phyloP scores from a whole-genome alignment of 2,888 invertebrate genomes.

The Drosophila prostipennis region DNA sequence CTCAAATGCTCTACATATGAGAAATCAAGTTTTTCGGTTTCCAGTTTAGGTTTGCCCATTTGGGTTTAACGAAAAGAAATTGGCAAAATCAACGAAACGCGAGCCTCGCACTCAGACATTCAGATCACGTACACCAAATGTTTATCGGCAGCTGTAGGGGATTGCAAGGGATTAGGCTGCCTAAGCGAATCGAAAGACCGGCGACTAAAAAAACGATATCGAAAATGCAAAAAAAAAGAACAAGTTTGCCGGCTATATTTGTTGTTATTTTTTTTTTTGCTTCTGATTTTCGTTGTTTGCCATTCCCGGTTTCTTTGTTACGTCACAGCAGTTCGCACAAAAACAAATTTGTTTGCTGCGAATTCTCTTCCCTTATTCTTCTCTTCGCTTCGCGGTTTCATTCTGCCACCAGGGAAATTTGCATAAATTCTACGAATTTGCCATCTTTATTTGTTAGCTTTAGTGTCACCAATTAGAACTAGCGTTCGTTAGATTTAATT shows the following conservation, averaged over 20 bases:
- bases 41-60: slow-evolving; percentile 3
- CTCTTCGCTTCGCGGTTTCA: slow-evolving; percentile 7
- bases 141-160: slow-evolving; percentile 35
- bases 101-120: slow-evolving; percentile 6
- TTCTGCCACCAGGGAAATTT: slow-evolving; percentile 32
- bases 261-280: slow-evolving; percentile 8
- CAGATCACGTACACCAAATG: slow-evolving; percentile 32
- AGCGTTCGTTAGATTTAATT: slow-evolving; percentile 21
- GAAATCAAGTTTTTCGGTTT: slow-evolving; percentile 31
- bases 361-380: slow-evolving; percentile 16
- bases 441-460: slow-evolving; percentile 21
- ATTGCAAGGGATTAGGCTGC: slow-evolving; percentile 32
- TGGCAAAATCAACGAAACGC: slow-evolving; percentile 19
- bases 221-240: slow-evolving; percentile 18
- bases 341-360: slow-evolving; percentile 35
- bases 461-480: slow-evolving; percentile 30
- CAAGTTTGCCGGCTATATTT: slow-evolving; percentile 42
- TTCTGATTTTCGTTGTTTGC: slow-evolving; percentile 30
- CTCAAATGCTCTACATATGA: slow-evolving; percentile 6
- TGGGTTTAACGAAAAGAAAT: slow-evolving; percentile 29
- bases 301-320: slow-evolving; percentile 33
- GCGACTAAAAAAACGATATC: slow-evolving; percentile 19
- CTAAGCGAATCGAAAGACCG: slow-evolving; percentile 23
- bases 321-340: slow-evolving; percentile 25
- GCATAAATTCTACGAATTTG: slow-evolving; percentile 32